Conservation (phyloP, 2,113 vertebrate genomes). For the Lepus europaeus region DNA sequence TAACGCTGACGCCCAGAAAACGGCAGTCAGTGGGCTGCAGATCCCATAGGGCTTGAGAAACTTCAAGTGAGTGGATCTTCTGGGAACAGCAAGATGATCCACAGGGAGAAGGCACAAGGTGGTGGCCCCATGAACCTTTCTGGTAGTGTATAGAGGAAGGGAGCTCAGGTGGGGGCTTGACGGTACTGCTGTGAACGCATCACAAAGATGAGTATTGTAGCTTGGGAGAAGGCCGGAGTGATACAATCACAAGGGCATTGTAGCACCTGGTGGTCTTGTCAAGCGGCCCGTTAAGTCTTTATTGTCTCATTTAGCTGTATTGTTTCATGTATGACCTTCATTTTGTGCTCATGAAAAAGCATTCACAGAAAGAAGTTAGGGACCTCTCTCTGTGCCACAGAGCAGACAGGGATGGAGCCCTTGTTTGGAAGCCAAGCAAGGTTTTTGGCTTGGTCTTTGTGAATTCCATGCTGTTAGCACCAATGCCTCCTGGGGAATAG, state of each 20-base stretch:
- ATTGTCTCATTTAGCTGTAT: neutral
- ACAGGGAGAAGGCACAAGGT: too few species aligned
- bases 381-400: rapidly evolving
- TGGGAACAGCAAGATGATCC: neutral
- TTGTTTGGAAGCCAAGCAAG: rapidly evolving
- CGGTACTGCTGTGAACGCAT: neutral
- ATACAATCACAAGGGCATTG: neutral
- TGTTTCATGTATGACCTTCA: neutral
- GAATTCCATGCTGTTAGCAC: neutral
- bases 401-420: neutral
- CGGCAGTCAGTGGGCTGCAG: neutral
- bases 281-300: neutral
- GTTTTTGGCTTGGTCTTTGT: neutral
- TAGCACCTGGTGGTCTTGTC: neutral
- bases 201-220: neutral
- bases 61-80: neutral
- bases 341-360: neutral
- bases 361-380: neutral
- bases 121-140: neutral
- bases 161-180: neutral
- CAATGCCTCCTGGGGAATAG: neutral
- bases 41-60: neutral
- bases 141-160: neutral
- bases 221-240: neutral
- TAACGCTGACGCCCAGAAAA: neutral